A percentile compares a stretch with the other conserved stretches of the same genome.
Conservation (phyloP, 2,888 invertebrate species). For the Apodemia mormo region DNA sequence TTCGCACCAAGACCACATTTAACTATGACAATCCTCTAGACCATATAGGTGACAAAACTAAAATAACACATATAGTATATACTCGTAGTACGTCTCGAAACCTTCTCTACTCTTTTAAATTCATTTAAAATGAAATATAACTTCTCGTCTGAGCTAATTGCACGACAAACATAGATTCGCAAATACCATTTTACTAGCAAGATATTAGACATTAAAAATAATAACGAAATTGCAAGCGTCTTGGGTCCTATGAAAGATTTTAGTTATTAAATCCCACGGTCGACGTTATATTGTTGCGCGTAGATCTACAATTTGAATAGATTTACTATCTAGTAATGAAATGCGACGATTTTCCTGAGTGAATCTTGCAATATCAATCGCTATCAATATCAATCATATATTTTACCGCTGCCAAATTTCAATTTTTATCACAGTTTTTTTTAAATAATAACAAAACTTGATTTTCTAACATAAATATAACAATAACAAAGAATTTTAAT, state of each 20-base stretch:
- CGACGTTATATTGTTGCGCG: slow-evolving; percentile 36
- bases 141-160: not conserved
- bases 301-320: not conserved
- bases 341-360: not conserved
- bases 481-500: no score
- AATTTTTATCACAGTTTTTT: no score
- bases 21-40: no score
- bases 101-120: not conserved
- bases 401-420: no score
- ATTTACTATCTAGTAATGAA: not conserved
- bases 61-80: no score
- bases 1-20: no score
- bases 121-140: not conserved
- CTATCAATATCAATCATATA: no score
- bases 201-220: slow-evolving; percentile 20
- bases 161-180: slow-evolving; percentile 11
- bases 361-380: no score
- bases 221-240: slow-evolving; percentile 21
- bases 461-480: no score
- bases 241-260: slow-evolving; percentile 21
- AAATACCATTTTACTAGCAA: slow-evolving; percentile 10
- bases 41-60: no score
- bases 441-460: no score
- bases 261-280: slow-evolving; percentile 38
- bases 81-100: no score